Conservation (phyloP, 2,888 invertebrate genomes). For the Morpho deidamia region DNA sequence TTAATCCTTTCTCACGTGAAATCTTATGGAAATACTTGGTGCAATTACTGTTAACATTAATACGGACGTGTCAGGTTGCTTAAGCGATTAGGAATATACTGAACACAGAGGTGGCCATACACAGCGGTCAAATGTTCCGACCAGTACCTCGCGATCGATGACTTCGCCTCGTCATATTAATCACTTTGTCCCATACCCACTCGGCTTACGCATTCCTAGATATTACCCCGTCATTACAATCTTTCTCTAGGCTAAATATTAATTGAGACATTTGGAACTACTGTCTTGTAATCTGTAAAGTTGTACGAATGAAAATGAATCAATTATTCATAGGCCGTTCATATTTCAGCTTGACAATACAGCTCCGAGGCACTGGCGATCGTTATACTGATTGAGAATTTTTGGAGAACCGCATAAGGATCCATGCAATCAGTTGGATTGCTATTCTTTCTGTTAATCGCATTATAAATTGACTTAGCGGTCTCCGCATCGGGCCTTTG, state of each 20-base stretch:
- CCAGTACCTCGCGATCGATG: constrained; percentile 46
- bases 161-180: constrained; percentile 67
- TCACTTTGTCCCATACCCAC: constrained; percentile 59
- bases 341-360: constrained; percentile 21
- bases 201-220: constrained; percentile 72
- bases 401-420: constrained; percentile 56
- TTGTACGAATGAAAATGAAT: constrained; percentile 52
- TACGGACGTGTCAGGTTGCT: constrained; percentile 36
- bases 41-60: constrained; percentile 58
- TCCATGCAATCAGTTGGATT: constrained; percentile 60
- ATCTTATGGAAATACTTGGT: constrained; percentile 48
- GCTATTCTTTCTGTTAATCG: constrained; percentile 71
- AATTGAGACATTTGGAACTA: constrained; percentile 73
- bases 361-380: constrained; percentile 39
- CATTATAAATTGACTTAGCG: constrained; percentile 71
- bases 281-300: constrained; percentile 40
- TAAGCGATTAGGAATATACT: constrained; percentile 33
- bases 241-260: constrained; percentile 74
- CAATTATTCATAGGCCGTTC: constrained; percentile 38
- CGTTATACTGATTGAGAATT: constrained; percentile 49
- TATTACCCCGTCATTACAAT: constrained; percentile 63
- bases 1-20: constrained; percentile 68
- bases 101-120: constrained; percentile 17
- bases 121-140: constrained; percentile 50
- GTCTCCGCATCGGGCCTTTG: constrained; percentile 56